Evolutionary conservation across 1,140 invertebrate species (phyloP).

Genomic region (Oncopeltus fasciatus): DNA sequence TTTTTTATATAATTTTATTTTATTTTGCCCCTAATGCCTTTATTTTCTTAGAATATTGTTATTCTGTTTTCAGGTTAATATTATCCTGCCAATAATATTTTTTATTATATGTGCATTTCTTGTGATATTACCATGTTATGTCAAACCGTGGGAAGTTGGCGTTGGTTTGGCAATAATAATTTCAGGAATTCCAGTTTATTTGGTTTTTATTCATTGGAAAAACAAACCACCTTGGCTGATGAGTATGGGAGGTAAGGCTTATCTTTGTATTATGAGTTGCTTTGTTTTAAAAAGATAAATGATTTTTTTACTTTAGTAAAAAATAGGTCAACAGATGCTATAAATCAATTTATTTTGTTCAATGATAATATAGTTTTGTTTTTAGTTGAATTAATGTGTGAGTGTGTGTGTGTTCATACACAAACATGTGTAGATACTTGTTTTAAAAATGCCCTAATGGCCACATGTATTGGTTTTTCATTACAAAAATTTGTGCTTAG

Average conservation of each 20-base stretch:
- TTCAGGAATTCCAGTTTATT: conserved; percentile 83
- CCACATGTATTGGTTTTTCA: too few relatives aligned
- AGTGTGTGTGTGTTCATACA: too few relatives aligned
- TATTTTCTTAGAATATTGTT: background rate
- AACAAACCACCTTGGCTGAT: conserved; percentile 47
- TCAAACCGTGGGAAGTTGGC: conserved; percentile 61
- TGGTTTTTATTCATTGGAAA: conserved; percentile 72
- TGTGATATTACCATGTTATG: conserved; percentile 64
- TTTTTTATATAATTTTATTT: background rate
- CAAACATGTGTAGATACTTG: too few relatives aligned
- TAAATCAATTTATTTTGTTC: background rate
- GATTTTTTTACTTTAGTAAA: background rate
- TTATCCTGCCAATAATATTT: conserved; percentile 70
- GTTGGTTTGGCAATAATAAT: conserved; percentile 70
- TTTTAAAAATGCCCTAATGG: too few relatives aligned
- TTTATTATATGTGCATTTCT: conserved; percentile 70
- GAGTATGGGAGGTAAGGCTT: conserved; percentile 23
- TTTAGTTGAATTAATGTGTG: too few relatives aligned
- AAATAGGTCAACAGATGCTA: background rate
- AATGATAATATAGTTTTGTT: too few relatives aligned
- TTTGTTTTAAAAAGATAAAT: background rate
- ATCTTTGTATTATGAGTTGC: background rate
- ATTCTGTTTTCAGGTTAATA: conserved; percentile 34
- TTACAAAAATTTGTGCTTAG: too few relatives aligned
- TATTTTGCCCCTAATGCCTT: background rate